Evolutionary conservation across 2,113 vertebrate species (phyloP), one percentile per base, ranked within the genome.

Genomic region (Ammodytes marinus): DNA sequence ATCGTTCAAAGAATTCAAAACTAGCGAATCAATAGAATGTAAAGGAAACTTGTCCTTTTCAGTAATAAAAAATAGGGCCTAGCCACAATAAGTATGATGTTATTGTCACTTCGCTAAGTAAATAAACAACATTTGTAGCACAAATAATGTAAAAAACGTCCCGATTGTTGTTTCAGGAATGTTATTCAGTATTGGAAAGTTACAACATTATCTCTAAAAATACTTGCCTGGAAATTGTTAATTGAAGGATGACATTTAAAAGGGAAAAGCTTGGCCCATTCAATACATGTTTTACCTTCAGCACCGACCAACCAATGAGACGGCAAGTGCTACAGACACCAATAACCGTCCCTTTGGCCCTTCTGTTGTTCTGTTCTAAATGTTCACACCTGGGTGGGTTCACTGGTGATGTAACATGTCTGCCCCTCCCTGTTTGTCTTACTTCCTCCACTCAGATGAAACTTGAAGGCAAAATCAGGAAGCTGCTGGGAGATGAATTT

Each of bases 401-500:
- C 86, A 91, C 85, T 87, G 88, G 83, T 91, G 80, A 85, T 69
- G 69, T 93, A 92, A 93, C 53, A 0, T 13, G 55, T 84, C 78
- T 92, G 11, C 85, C 74, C 50, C 60, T 61, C 42, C 58, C 80
- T 53, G 43, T 83, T 77, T 86, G 11, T 83, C 72, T 75, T 27
- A 74, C 85, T 92, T 83, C 89, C 43, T 89, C 10, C 84, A 75
- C 89, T 94, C 79, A 96, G 95, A 96, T 96, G 91, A 95, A 95
- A 90, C 94, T 96, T 94, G 95, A 96, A 83, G 94, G 95, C 80
- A 96, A 96, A 94, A 93, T 96, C 94, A 94, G 92, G 90, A 94
- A 84, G 74, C 94, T 96, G 70, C 94, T 96, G 79, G 95, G 96
- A 90, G 94, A 96, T 95, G 95, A 96, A 72, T 96, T 96, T 95